These are phyloP conservation scores for Drosophila setifemur DNA, from an alignment of 1,140 invertebrate genomes.

Conservation along the genomic window DNA sequence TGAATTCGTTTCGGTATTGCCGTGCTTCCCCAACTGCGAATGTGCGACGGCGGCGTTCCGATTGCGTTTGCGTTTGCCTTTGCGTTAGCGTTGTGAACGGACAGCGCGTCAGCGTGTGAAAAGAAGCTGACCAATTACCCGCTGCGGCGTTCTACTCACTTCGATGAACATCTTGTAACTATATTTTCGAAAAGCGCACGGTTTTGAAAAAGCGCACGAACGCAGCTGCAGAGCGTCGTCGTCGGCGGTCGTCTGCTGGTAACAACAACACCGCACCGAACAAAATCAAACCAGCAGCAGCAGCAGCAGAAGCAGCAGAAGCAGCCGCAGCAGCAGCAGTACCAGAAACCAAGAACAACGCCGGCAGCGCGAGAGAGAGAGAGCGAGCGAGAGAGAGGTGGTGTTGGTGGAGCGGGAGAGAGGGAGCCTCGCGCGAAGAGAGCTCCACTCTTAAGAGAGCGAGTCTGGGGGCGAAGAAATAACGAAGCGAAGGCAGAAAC, in stretches of 20 bases:
- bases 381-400: too few relatives aligned
- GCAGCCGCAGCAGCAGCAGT: conserved; percentile 21
- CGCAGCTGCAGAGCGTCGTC: conserved; percentile 77
- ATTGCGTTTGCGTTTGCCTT: conserved; percentile 5
- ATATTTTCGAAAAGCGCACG: conserved; percentile 82
- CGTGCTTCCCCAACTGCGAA: too few relatives aligned
- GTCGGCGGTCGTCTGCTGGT: not conserved
- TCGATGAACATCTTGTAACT: conserved; percentile 82
- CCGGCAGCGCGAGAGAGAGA: not conserved
- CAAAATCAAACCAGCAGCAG: conserved; percentile 37
- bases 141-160: conserved; percentile 81
- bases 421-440: conserved; percentile 16
- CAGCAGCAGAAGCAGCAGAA: conserved; percentile 32
- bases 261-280: not conserved
- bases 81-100: conserved; percentile 5
- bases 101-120: not conserved
- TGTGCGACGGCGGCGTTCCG: too few relatives aligned
- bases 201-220: conserved; percentile 81
- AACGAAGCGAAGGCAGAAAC: conserved; percentile 55
- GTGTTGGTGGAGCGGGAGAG: too few relatives aligned
- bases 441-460: conserved; percentile 45
- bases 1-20: conserved; percentile 1
- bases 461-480: conserved; percentile 29
- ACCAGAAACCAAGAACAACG: conserved; percentile 9
- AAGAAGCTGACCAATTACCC: conserved; percentile 20